phyloP scores from a whole-genome alignment of 2,888 invertebrate species.

The Lasioglossum morio region DNA sequence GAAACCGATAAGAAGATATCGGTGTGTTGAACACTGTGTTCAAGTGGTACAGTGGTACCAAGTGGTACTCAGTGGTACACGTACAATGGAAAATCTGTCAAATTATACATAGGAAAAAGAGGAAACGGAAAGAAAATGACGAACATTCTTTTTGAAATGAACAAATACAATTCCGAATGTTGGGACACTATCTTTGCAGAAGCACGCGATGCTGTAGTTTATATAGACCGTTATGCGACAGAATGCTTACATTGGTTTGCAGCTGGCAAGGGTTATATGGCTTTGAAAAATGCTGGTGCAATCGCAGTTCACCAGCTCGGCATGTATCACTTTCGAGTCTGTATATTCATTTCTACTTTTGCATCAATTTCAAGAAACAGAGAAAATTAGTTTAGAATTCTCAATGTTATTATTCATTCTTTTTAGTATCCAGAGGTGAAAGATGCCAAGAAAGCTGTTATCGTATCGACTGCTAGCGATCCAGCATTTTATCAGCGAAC shows the following conservation, averaged over 20 bases:
- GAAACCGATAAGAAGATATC: not conserved
- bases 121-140: slow-evolving; percentile 29
- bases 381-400: not conserved
- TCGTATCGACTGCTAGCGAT: slow-evolving; percentile 87
- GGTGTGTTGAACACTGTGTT: not conserved
- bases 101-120: not conserved
- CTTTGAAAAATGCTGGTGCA: slow-evolving; percentile 87
- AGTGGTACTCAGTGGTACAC: not conserved
- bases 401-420: not conserved
- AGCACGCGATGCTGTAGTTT: slow-evolving; percentile 88
- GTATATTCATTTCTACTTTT: slow-evolving; percentile 25
- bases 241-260: slow-evolving; percentile 91
- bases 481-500: slow-evolving; percentile 86
- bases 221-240: slow-evolving; percentile 87
- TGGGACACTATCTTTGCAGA: slow-evolving; percentile 88
- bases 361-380: not conserved
- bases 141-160: slow-evolving; percentile 22
- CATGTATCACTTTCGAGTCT: slow-evolving; percentile 81
- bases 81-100: not conserved
- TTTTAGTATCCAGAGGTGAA: slow-evolving; percentile 82
- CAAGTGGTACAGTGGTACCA: not conserved
- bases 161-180: slow-evolving; percentile 85
- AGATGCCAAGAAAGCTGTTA: slow-evolving; percentile 85
- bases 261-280: slow-evolving; percentile 85
- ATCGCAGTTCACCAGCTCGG: slow-evolving; percentile 88